Conservation (phyloP, 2,888 invertebrate genomes). For the Lycocerus yunnanus region DNA sequence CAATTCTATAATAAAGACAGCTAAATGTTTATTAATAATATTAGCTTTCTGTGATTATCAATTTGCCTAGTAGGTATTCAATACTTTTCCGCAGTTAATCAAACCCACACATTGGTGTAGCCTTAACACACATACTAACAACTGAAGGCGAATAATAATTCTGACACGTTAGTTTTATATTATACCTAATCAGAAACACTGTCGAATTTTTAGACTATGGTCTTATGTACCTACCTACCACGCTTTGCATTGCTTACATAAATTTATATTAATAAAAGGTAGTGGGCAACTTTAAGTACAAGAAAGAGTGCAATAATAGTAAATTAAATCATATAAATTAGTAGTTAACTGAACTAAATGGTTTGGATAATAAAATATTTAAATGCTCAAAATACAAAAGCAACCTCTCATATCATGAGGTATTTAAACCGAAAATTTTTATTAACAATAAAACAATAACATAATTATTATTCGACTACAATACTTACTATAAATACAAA, state of each 20-base stretch:
- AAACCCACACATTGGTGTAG: slow-evolving; percentile 11
- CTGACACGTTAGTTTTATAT: slow-evolving; percentile 10
- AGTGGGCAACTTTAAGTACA: background rate
- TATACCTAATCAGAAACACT: slow-evolving; percentile 8
- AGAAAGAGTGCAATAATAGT: background rate
- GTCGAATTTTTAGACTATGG: slow-evolving; percentile 10
- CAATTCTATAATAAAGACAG: background rate
- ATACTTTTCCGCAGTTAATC: slow-evolving; percentile 3
- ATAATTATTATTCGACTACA: no score
- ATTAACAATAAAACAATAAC: no score
- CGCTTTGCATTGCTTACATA: background rate
- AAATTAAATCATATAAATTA: background rate
- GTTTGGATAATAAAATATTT: no score
- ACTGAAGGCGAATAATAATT: slow-evolving; percentile 13
- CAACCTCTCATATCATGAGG: no score
- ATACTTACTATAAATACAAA: no score
- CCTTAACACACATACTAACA: slow-evolving; percentile 17
- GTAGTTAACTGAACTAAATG: no score
- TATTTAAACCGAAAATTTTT: no score
- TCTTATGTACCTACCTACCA: background rate
- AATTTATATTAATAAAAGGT: background rate
- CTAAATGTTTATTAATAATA: background rate
- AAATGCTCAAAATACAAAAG: no score
- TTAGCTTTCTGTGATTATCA: background rate
- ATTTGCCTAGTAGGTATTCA: background rate